Conservation (phyloP, 1,140 invertebrate genomes). For the Drosophila funebris region DNA sequence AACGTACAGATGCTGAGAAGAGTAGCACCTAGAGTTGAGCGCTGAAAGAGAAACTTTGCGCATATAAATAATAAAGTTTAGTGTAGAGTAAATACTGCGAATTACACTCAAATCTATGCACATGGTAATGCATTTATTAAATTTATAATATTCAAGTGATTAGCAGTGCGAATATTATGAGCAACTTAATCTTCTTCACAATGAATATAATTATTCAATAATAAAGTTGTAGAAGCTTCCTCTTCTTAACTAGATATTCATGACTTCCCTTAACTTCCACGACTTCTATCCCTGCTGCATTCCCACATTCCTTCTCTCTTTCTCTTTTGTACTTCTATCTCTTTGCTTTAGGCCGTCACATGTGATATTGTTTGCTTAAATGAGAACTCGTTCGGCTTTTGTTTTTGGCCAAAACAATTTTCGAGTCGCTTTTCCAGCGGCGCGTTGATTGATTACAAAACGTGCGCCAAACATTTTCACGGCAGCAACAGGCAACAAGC, state of each 20-base stretch:
- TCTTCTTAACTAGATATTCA: too few relatives aligned
- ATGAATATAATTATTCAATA: background rate
- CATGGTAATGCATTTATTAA: too few relatives aligned
- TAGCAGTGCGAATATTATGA: too few relatives aligned
- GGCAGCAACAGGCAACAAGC: constrained; percentile 56
- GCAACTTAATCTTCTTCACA: too few relatives aligned
- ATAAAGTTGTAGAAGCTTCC: too few relatives aligned
- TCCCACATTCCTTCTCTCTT: background rate
- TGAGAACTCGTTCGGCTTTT: constrained; percentile 64
- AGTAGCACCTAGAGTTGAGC: too few relatives aligned
- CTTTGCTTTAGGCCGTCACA: constrained; percentile 5
- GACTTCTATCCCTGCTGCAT: background rate
- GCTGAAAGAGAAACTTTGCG: too few relatives aligned
- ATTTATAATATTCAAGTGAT: background rate
- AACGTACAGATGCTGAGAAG: background rate
- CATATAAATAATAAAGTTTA: too few relatives aligned
- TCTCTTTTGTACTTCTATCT: constrained; percentile 13
- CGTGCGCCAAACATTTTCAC: constrained; percentile 77
- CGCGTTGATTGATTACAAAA: constrained; percentile 78
- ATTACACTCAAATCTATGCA: too few relatives aligned
- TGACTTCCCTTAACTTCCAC: background rate
- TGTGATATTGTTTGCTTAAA: constrained; percentile 31
- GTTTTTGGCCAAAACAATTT: constrained; percentile 63
- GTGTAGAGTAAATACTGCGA: too few relatives aligned
- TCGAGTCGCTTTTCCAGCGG: constrained; percentile 42